Evolutionary conservation across 2,113 vertebrate species (phyloP), one percentile per base, ranked within the genome.

Genomic region (Seriola quinqueradiata): DNA sequence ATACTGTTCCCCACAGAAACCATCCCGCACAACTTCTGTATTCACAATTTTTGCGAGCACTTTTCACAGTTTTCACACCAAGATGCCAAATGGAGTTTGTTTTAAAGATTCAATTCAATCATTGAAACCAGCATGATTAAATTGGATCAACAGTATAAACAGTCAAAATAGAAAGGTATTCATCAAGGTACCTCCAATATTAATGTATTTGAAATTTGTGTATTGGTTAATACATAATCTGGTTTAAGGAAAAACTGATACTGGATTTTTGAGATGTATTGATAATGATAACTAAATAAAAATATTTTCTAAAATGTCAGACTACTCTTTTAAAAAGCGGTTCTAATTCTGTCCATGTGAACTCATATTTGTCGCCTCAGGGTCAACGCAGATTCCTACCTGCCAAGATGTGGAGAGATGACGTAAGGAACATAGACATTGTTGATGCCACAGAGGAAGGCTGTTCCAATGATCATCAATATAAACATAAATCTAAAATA

Each of bases 371-470:
- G 28, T 23, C 8, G 8, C 13, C 46, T 16, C 14, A 50, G 48
- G 7, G 28, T 8, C 16, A 28, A 13, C 3, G 12, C 69, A 28
- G 54, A 48, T 13, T 85, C 89, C 8, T 93, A 97, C 97, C 94
- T 96, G 91, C 97, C 97, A 48, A 98, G 96, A 61, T 90, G 88
- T 36, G 96, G 92, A 0, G 96, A 95, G 59, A 95, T 92, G 82
- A 95, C 93, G 65, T 97, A 98, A 61, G 97, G 95, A 48, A 97
- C 96, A 0, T 98, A 98, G 92, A 97, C 90, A 52, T 97, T 98
- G 93, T 97, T 98, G 94, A 98, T 95, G 32, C 97, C 96, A 79
- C 97, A 97, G 77, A 98, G 95, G 90, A 97, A 98, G 44, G 97
- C 96, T 0, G 96, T 98, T 79, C 97, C 95, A 66, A 98, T 97